A percentile compares a stretch with the other conserved stretches of the same genome.
Evolutionary conservation across 1,140 invertebrate genomes (phyloP).

Genomic region (Drosophila nikananu): DNA sequence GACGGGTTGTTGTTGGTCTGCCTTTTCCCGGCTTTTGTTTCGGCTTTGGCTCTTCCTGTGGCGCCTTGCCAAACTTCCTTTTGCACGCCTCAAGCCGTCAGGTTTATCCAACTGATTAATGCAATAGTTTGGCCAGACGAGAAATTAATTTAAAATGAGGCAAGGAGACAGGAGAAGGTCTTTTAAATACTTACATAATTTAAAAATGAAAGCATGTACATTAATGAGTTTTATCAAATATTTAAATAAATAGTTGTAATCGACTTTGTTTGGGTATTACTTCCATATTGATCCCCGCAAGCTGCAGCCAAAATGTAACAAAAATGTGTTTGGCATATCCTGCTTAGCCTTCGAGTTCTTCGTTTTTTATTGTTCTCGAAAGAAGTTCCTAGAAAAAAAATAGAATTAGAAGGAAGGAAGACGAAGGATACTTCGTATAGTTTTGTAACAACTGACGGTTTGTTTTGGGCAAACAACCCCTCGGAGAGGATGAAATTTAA

Average conservation of each 20-base stretch:
- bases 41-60: constrained; percentile 27
- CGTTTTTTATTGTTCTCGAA: constrained; percentile 33
- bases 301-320: constrained; percentile 6
- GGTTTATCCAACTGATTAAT: constrained; percentile 72
- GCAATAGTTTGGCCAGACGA: constrained; percentile 72
- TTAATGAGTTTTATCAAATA: neutral
- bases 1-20: constrained; percentile 55
- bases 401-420: neutral
- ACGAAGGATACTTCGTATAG: constrained; percentile 36
- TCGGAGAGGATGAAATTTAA: constrained; percentile 67
- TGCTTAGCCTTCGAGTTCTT: neutral
- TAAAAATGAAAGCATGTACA: neutral
- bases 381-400: constrained; percentile 25
- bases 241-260: neutral
- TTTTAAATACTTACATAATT: neutral
- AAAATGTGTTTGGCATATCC: constrained; percentile 41
- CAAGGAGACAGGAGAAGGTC: no score
- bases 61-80: constrained; percentile 17
- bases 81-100: constrained; percentile 32
- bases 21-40: constrained; percentile 20
- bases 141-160: constrained; percentile 69
- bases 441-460: constrained; percentile 53
- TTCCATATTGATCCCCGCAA: neutral
- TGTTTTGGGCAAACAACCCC: constrained; percentile 56
- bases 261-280: neutral